Conservation (phyloP, 1,140 invertebrate species). For the Sinella curviseta region DNA sequence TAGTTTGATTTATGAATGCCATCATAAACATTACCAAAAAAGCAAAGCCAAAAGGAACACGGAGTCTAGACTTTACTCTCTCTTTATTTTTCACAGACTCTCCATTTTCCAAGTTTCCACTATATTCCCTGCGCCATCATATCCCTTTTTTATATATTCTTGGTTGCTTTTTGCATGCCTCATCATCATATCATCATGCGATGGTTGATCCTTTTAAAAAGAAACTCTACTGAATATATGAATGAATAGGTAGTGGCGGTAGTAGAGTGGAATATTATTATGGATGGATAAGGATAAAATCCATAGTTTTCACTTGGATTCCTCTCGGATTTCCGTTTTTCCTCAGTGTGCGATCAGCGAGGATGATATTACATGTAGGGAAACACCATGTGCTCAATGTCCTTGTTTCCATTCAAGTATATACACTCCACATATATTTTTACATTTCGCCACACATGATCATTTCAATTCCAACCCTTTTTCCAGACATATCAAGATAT, state of each 20-base stretch:
- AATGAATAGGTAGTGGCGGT: too few species aligned
- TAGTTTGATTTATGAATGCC: conserved; percentile 49
- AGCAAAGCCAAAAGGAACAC: background rate
- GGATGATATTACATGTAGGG: too few species aligned
- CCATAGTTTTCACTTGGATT: background rate
- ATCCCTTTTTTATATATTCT: background rate
- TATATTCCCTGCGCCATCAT: background rate
- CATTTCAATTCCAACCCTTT: too few species aligned
- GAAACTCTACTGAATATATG: background rate
- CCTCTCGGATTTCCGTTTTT: background rate
- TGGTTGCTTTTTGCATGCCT: background rate
- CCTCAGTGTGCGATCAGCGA: too few species aligned
- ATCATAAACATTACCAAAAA: conserved; percentile 22
- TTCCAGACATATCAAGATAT: too few species aligned
- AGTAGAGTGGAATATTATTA: too few species aligned
- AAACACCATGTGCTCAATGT: too few species aligned
- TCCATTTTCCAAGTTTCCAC: too few species aligned
- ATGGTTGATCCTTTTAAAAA: background rate
- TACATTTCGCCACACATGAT: too few species aligned
- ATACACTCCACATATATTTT: too few species aligned
- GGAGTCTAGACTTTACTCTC: background rate
- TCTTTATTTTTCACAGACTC: background rate
- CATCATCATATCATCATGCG: background rate
- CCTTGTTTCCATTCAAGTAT: too few species aligned
- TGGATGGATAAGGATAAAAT: background rate